phyloP scores from a whole-genome alignment of 2,888 invertebrate species.

The Nemotelus nigrinus region DNA sequence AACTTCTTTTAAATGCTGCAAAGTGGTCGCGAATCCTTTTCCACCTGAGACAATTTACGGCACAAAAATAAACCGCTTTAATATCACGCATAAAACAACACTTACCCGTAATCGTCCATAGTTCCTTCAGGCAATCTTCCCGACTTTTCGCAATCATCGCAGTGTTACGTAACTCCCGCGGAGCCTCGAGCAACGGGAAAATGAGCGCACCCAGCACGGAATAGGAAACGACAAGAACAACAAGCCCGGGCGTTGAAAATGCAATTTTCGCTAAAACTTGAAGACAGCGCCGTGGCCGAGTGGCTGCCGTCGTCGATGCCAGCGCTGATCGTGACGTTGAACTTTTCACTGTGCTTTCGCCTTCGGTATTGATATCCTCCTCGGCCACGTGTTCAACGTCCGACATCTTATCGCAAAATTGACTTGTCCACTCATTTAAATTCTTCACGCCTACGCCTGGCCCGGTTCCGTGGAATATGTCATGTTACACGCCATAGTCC shows the following conservation, averaged over 20 bases:
- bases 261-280: constrained; percentile 59
- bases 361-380: constrained; percentile 54
- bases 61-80: too few species aligned
- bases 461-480: neutral
- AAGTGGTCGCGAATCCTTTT: too few species aligned
- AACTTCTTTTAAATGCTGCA: too few species aligned
- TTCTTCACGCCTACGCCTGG: constrained; percentile 44
- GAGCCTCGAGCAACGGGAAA: constrained; percentile 79
- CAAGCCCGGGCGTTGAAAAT: constrained; percentile 70
- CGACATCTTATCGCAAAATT: constrained; percentile 62
- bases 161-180: constrained; percentile 73
- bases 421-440: constrained; percentile 54
- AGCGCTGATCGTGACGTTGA: constrained; percentile 33
- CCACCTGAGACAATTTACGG: too few species aligned
- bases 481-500: neutral
- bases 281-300: constrained; percentile 53
- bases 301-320: constrained; percentile 2
- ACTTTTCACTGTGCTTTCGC: constrained; percentile 45
- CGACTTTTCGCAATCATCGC: constrained; percentile 72
- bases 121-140: constrained; percentile 76
- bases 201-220: constrained; percentile 79
- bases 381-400: constrained; percentile 64
- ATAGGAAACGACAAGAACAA: constrained; percentile 77
- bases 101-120: constrained; percentile 84
- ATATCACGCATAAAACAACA: neutral